Evolutionary conservation across 2,797 vertebrate genomes (phyloP), one percentile per base, ranked within the genome.

Genomic region (Chaunax sp.): DNA sequence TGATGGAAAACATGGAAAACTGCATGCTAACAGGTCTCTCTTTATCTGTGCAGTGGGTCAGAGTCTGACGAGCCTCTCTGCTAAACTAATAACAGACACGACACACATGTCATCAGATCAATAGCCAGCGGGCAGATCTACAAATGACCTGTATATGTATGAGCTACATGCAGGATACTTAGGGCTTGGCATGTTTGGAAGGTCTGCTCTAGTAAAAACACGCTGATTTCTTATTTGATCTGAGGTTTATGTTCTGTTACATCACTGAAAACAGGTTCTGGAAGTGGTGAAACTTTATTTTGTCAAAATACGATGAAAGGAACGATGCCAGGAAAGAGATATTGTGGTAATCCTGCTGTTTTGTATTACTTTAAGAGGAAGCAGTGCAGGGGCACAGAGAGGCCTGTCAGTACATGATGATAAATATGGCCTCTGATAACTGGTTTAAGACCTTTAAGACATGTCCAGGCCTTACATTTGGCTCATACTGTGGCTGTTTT

Each of bases 331-430:
- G 54, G 23, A 54, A 63, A 66, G 47, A 57, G 15, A 16, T 14
- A 28, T 22, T 20, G 59, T 56, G 50, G 22, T 18, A 0, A 47
- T 68, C 54, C 56, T 3, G 41, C 19, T 74, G 66, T 57, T 72
- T 49, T 44, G 55, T 19, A 35, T 19, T 50, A 53, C 43, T 59
- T 20, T 9, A 28, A 55, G 28, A 40, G 44, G 23, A 53, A 26
- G 47, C 37, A 62, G 60, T 53, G 26, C 56, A 58, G 52, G 40
- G 44, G 47, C 51, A 66, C 37, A 35, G 3, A 30, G 22, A 77
- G 51, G 64, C 47, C 61, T 69, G 64, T 83, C 54, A 87, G 83
- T 85, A 80, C 60, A 71, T 23, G 51, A 69, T 67, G 63, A 70
- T 64, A 71, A 59, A 66, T 67, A 56, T 67, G 19, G 53, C 50